Evolutionary conservation across 2,888 invertebrate genomes (phyloP), one percentile per base, ranked within the genome.

Genomic region (Azorinus chamasolen): DNA sequence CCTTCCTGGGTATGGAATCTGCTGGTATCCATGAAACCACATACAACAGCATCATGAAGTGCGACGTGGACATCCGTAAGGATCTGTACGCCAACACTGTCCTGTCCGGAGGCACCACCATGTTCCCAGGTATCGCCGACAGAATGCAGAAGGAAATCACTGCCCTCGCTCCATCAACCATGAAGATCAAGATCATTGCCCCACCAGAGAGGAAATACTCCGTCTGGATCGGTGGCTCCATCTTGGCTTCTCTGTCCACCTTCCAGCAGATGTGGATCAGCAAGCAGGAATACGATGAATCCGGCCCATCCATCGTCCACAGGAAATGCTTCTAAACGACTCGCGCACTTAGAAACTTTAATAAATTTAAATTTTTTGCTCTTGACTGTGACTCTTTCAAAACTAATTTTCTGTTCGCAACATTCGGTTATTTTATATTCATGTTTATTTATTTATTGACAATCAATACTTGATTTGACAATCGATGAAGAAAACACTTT

Each of bases 81-180:
- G 91, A 92, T 84, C 85, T 92, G 81, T 92, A 92, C 79, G 90
- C 91, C 81, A 92, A 92, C 87, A 93, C 96, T 87, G 97, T 97
- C 93, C 95, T 97, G 91, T 97, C 97, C 85, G 97, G 97, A 86
- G 97, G 97, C 91, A 97, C 97, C 95, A 97, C 97, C 94, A 98
- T 98, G 98, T 98, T 97, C 94, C 98, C 97, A 83, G 96, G 98
- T 95, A 98, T 98, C 94, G 98, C 98, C 89, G 98, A 98, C 94
- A 95, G 98, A 90, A 98, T 98, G 98, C 98, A 98, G 95, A 98
- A 98, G 94, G 98, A 98, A 95, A 97, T 98, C 95, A 97, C 97
- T 82, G 96, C 97, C 72, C 95, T 98, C 87, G 95, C 95, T 65
- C 95, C 95, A 45, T 92, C 93, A 87, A 95, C 95, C 74, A 95